These are phyloP conservation scores for Dasysyrphus albostriatus DNA, from an alignment of 2,888 invertebrate species.

Conservation along the genomic window DNA sequence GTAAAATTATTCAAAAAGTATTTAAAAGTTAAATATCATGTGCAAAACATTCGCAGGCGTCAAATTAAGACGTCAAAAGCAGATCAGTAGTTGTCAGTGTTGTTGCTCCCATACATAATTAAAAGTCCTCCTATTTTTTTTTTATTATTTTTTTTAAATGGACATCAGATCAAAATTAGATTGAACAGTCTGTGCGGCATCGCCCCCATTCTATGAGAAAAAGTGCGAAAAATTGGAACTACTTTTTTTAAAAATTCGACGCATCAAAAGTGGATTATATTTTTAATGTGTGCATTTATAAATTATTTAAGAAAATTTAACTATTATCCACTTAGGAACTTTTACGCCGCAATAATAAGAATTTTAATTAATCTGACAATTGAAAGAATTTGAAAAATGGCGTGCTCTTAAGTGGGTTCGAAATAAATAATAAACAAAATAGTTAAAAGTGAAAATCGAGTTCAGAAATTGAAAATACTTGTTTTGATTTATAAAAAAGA, in stretches of 20 bases:
- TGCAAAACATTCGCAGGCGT: conserved; percentile 57
- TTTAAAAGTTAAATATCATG: conserved; percentile 58
- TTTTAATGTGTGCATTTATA: conserved; percentile 23
- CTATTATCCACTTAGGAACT: conserved; percentile 15
- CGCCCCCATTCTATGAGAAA: conserved; percentile 69
- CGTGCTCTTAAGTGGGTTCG: conserved; percentile 22
- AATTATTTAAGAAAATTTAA: background rate
- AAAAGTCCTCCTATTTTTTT: conserved; percentile 34
- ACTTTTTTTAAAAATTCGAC: conserved; percentile 54
- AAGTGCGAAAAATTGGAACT: conserved; percentile 71
- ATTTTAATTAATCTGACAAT: background rate
- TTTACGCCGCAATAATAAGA: background rate
- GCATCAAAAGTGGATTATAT: conserved; percentile 32
- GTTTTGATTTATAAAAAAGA: background rate
- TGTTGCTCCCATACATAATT: conserved; percentile 52
- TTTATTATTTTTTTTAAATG: conserved; percentile 19
- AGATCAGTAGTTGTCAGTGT: conserved; percentile 65
- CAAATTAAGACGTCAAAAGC: conserved; percentile 57
- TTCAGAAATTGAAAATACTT: background rate
- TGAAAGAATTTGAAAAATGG: conserved; percentile 20
- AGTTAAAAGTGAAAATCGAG: conserved; percentile 4
- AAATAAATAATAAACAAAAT: conserved; percentile 4
- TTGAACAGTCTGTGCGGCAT: conserved; percentile 67
- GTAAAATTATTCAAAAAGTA: conserved; percentile 49
- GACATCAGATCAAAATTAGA: conserved; percentile 70